These are phyloP conservation scores for Oxygymnocypris stewartii DNA, from an alignment of 2,113 vertebrate genomes.

Conservation along the genomic window DNA sequence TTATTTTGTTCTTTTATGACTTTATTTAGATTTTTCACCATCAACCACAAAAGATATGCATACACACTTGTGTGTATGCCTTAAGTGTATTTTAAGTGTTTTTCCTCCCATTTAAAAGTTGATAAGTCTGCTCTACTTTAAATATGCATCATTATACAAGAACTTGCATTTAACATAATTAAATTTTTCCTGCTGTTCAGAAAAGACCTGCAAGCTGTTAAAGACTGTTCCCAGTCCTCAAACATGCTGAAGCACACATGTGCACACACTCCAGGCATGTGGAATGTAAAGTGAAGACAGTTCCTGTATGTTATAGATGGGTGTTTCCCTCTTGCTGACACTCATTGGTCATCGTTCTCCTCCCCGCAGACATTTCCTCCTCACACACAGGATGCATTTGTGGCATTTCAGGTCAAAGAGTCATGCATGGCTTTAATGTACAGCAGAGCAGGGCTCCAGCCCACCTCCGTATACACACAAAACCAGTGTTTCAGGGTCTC, in stretches of 20 bases:
- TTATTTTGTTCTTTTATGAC: neutral
- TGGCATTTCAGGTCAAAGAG: neutral
- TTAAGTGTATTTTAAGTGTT: too few species aligned
- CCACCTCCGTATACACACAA: neutral
- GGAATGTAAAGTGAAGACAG: neutral
- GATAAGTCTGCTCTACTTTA: too few species aligned
- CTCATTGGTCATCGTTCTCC: slow-evolving; percentile 3
- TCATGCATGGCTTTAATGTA: slow-evolving; percentile 11
- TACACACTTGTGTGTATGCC: too few species aligned
- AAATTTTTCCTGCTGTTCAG: neutral
- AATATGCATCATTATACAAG: too few species aligned
- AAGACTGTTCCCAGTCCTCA: neutral
- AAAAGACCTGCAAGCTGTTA: neutral
- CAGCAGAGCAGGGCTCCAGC: neutral
- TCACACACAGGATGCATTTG: neutral
- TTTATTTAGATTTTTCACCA: neutral
- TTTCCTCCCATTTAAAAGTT: too few species aligned
- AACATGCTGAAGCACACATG: neutral
- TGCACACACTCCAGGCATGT: neutral
- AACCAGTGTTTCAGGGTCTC: neutral
- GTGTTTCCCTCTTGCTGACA: neutral
- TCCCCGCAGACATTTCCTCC: neutral
- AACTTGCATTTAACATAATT: neutral
- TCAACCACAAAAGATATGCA: too few species aligned
- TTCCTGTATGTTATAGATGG: neutral